These are phyloP conservation scores for Agrotis segetum DNA, from an alignment of 2,888 invertebrate genomes.

Conservation along the genomic window DNA sequence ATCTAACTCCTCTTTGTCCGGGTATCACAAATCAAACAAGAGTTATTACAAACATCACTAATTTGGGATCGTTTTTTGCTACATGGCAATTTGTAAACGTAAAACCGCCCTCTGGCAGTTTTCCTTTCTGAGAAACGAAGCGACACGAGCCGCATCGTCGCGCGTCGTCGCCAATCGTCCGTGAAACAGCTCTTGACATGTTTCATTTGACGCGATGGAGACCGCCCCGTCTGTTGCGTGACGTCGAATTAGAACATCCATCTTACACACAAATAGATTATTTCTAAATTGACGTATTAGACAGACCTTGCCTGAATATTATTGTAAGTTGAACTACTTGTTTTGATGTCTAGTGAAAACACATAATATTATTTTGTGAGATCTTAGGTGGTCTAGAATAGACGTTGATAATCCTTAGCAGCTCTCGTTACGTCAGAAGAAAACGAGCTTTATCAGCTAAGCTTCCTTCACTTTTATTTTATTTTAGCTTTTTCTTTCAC, in stretches of 20 bases:
- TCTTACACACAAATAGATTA: conserved; percentile 72
- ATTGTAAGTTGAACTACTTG: conserved; percentile 41
- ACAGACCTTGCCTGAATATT: conserved; percentile 30
- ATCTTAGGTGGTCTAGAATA: conserved; percentile 51
- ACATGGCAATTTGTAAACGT: conserved; percentile 62
- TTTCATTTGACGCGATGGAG: conserved; percentile 83
- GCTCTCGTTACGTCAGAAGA: conserved; percentile 13
- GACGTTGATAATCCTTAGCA: conserved; percentile 28
- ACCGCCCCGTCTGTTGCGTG: conserved; percentile 73
- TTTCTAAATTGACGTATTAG: conserved; percentile 64
- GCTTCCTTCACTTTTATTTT: conserved; percentile 5
- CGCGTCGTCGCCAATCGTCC: conserved; percentile 81
- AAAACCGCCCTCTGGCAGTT: conserved; percentile 59
- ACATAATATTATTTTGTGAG: conserved; percentile 41
- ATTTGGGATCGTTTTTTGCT: conserved; percentile 53
- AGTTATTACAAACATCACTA: conserved; percentile 27
- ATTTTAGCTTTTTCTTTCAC: background rate
- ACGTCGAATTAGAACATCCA: conserved; percentile 76
- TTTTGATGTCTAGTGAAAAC: conserved; percentile 41
- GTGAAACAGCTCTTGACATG: conserved; percentile 88
- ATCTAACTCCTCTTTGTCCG: background rate
- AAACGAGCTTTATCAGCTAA: conserved; percentile 10
- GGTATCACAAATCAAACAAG: conserved; percentile 5
- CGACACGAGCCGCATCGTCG: conserved; percentile 57
- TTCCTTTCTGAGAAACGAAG: conserved; percentile 70